Conservation (phyloP, 2,797 vertebrate genomes). For the Acridotheres tristis region DNA sequence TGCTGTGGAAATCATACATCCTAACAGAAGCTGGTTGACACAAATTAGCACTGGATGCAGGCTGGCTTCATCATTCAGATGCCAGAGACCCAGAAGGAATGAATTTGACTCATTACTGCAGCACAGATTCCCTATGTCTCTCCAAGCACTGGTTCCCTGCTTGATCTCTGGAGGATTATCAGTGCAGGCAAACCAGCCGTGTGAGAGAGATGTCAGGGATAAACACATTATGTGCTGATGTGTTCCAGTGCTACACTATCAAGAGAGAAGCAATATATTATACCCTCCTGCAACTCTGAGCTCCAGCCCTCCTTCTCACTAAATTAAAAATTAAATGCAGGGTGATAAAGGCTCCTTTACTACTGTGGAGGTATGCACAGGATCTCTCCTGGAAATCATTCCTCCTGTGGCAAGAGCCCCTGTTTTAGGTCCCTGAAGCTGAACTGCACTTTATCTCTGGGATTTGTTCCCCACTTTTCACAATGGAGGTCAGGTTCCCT, state of each 20-base stretch:
- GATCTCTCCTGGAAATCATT: neutral
- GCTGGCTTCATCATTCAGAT: neutral
- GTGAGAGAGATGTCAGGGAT: neutral
- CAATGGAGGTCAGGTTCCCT: neutral
- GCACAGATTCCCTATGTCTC: neutral
- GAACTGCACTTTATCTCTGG: neutral
- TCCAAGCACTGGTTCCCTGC: neutral
- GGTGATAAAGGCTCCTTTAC: neutral
- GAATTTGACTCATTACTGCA: neutral
- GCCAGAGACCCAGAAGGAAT: neutral
- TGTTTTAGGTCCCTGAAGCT: neutral
- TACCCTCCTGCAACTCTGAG: neutral
- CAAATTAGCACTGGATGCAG: neutral
- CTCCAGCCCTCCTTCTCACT: neutral
- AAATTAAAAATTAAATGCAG: constrained; percentile 1
- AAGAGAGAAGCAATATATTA: neutral
- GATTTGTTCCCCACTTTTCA: neutral
- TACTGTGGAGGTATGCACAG: neutral
- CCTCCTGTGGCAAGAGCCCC: neutral
- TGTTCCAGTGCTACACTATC: neutral
- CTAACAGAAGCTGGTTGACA: neutral
- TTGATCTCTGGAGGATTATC: neutral
- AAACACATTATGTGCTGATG: neutral
- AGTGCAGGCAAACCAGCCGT: neutral
- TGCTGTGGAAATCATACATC: neutral